A percentile compares a stretch with the other conserved stretches of the same genome.
Evolutionary conservation across 2,888 invertebrate genomes (phyloP).

Genomic region (Xanthia icteritia): DNA sequence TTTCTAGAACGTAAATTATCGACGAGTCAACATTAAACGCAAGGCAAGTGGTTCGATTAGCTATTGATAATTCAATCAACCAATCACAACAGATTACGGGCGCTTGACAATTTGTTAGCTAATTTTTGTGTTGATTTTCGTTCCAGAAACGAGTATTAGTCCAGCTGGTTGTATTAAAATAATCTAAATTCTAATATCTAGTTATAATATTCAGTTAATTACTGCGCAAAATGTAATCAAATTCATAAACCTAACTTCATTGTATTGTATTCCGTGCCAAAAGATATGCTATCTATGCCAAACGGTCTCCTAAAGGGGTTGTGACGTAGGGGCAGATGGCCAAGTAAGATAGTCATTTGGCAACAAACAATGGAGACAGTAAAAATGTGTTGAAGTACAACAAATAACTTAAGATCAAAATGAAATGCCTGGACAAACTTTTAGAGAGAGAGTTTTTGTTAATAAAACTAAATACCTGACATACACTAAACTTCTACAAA

Average conservation of each 20-base stretch:
- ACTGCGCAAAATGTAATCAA: slow-evolving; percentile 19
- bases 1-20: background rate
- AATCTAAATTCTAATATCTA: background rate
- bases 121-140: too few species aligned
- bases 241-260: slow-evolving; percentile 9
- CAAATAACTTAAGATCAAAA: too few species aligned
- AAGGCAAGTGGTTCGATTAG: background rate
- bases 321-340: slow-evolving; percentile 28
- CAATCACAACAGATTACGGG: background rate
- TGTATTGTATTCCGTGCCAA: slow-evolving; percentile 42
- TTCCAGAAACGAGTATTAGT: background rate
- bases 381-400: slow-evolving; percentile 5
- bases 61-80: background rate
- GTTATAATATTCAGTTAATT: slow-evolving; percentile 25
- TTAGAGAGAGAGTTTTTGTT: too few species aligned
- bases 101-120: background rate
- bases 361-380: slow-evolving; percentile 44
- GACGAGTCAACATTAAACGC: background rate
- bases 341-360: slow-evolving; percentile 41
- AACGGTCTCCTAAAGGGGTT: slow-evolving; percentile 28
- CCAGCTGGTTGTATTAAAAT: background rate
- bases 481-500: too few species aligned
- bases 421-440: too few species aligned
- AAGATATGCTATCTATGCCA: slow-evolving; percentile 40
- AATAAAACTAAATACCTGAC: too few species aligned